A percentile compares a stretch with the other conserved stretches of the same genome.
These are phyloP conservation scores for Sorex maritimensis DNA, from an alignment of 2,797 vertebrate species.

Conservation along the genomic window DNA sequence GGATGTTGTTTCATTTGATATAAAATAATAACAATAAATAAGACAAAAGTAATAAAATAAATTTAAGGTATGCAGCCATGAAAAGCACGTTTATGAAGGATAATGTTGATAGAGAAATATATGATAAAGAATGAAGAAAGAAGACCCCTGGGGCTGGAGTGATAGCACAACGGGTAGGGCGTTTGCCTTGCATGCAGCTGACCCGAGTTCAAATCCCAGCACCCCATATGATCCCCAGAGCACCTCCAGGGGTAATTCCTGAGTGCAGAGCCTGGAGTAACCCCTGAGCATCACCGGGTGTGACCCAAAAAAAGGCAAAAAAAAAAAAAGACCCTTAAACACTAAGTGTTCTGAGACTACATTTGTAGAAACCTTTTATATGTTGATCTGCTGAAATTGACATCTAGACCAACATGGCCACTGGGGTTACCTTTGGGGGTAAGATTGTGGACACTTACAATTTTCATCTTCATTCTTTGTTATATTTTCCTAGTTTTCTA, in stretches of 20 bases:
- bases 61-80: background rate
- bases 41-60: constrained; percentile 46
- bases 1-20: constrained; percentile 29
- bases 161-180: no score
- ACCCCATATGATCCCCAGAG: no score
- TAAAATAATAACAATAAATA: background rate
- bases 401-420: background rate
- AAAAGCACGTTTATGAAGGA: constrained; percentile 48
- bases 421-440: background rate
- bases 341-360: background rate
- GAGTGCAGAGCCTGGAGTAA: no score
- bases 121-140: constrained; percentile 22
- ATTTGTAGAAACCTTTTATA: background rate
- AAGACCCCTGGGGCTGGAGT: background rate
- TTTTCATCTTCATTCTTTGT: constrained; percentile 46
- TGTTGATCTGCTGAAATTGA: background rate
- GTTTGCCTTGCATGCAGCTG: no score
- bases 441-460: constrained; percentile 43
- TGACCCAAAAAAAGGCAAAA: no score
- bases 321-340: background rate
- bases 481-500: constrained; percentile 59
- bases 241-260: no score
- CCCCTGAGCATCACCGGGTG: no score
- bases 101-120: background rate
- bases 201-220: no score